A percentile compares a stretch with the other conserved stretches of the same genome.
Evolutionary conservation across 2,797 vertebrate species (phyloP).

Genomic region (Peromyscus eremicus): DNA sequence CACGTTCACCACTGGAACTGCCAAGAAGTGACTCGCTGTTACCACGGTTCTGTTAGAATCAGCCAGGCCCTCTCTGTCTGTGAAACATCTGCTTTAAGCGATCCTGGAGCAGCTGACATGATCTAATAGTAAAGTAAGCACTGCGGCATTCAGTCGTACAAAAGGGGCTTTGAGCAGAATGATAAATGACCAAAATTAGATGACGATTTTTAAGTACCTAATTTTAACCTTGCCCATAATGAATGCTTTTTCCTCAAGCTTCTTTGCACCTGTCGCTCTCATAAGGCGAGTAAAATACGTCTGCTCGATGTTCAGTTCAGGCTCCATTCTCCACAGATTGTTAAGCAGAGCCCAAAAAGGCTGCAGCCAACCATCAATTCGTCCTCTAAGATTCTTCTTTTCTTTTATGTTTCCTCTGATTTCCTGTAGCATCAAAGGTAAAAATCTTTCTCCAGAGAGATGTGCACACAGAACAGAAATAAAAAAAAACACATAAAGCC

Average conservation of each 20-base stretch:
- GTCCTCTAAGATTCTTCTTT: conserved; percentile 16
- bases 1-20: conserved; percentile 77
- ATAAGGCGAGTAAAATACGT: conserved; percentile 77
- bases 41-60: conserved; percentile 82
- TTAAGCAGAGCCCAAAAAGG: conserved; percentile 66
- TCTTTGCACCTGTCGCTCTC: conserved; percentile 89
- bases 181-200: conserved; percentile 91
- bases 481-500: not conserved
- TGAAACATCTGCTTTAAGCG: conserved; percentile 89
- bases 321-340: conserved; percentile 74
- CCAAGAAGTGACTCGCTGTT: conserved; percentile 80
- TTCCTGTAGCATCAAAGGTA: conserved; percentile 42
- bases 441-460: not conserved
- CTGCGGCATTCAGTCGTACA: conserved; percentile 87
- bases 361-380: not conserved
- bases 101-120: conserved; percentile 88
- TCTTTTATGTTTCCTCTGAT: conserved; percentile 19
- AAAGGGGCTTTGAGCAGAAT: conserved; percentile 87
- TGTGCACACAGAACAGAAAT: not conserved
- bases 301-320: conserved; percentile 78
- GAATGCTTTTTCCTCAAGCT: conserved; percentile 87
- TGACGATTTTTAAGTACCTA: conserved; percentile 87
- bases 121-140: conserved; percentile 87
- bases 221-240: conserved; percentile 88
- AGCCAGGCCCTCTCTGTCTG: conserved; percentile 81